A percentile compares a stretch with the other conserved stretches of the same genome.
Evolutionary conservation across 2,797 vertebrate species (phyloP).

Genomic region (Masticophis lateralis): DNA sequence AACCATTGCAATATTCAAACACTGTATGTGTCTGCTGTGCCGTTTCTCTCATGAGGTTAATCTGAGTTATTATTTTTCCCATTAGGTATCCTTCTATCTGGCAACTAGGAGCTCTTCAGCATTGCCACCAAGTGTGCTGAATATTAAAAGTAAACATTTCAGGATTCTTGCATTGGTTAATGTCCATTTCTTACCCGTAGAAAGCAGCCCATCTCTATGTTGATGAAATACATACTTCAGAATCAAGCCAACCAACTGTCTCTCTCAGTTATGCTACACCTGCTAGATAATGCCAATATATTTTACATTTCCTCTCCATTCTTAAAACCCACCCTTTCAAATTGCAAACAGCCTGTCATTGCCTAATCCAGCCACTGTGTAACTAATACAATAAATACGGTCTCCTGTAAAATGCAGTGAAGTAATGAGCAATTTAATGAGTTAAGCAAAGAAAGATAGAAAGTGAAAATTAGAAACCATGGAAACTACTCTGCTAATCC

Average conservation of each 20-base stretch:
- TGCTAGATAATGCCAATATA: conserved; percentile 62
- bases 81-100: neutral
- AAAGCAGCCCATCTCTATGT: neutral
- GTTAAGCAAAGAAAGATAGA: conserved; percentile 73
- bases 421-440: conserved; percentile 74
- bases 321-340: conserved; percentile 64
- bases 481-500: conserved; percentile 70
- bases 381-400: conserved; percentile 74
- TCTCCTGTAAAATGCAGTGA: conserved; percentile 71
- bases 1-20: neutral
- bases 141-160: neutral
- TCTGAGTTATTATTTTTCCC: neutral
- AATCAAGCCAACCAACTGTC: conserved; percentile 40
- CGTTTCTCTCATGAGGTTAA: neutral
- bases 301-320: conserved; percentile 62
- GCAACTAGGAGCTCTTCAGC: neutral
- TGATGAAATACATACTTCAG: conserved; percentile 35
- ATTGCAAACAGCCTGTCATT: conserved; percentile 67
- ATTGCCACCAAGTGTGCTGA: neutral
- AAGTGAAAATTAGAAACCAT: conserved; percentile 75
- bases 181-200: no score
- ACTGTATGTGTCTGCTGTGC: neutral
- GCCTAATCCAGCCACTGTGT: conserved; percentile 70
- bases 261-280: conserved; percentile 59
- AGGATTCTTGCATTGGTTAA: neutral